phyloP scores from a whole-genome alignment of 2,888 invertebrate genomes.

The Coenonympha arcania region DNA sequence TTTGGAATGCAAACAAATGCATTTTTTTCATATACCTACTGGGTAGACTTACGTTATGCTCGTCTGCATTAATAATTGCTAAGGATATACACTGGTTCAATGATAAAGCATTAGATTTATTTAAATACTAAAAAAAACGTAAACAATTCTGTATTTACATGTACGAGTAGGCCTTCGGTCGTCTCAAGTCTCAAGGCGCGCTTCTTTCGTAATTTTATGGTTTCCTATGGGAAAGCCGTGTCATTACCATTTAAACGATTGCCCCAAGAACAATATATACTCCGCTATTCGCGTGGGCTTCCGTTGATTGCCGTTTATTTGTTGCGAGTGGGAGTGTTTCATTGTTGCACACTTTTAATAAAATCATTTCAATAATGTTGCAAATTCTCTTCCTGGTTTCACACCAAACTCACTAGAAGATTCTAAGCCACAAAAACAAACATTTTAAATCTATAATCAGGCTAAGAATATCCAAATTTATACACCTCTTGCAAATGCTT shows the following conservation, averaged over 20 bases:
- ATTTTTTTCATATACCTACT: too few relatives aligned
- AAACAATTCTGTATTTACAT: slow-evolving; percentile 6
- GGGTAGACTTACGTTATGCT: too few relatives aligned
- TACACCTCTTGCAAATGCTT: too few relatives aligned
- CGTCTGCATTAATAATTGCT: too few relatives aligned
- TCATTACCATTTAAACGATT: slow-evolving; percentile 25
- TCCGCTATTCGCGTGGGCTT: slow-evolving; percentile 7
- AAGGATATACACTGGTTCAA: too few relatives aligned
- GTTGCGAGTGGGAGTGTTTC: slow-evolving; percentile 5
- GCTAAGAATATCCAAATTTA: too few relatives aligned
- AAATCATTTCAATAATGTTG: neutral
- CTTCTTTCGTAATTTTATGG: slow-evolving; percentile 28
- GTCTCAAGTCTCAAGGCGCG: slow-evolving; percentile 6
- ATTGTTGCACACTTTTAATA: slow-evolving; percentile 1
- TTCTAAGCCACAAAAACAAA: too few relatives aligned
- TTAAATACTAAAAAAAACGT: neutral
- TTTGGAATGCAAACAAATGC: too few relatives aligned
- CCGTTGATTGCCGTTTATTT: slow-evolving; percentile 10
- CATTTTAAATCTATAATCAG: too few relatives aligned
- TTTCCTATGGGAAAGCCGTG: slow-evolving; percentile 37
- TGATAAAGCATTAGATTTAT: too few relatives aligned
- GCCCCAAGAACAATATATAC: slow-evolving; percentile 8
- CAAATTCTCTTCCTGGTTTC: neutral
- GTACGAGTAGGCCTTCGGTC: slow-evolving; percentile 14
- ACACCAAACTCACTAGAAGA: too few relatives aligned